Conservation (phyloP, 2,113 vertebrate species). For the Polypterus senegalus region DNA sequence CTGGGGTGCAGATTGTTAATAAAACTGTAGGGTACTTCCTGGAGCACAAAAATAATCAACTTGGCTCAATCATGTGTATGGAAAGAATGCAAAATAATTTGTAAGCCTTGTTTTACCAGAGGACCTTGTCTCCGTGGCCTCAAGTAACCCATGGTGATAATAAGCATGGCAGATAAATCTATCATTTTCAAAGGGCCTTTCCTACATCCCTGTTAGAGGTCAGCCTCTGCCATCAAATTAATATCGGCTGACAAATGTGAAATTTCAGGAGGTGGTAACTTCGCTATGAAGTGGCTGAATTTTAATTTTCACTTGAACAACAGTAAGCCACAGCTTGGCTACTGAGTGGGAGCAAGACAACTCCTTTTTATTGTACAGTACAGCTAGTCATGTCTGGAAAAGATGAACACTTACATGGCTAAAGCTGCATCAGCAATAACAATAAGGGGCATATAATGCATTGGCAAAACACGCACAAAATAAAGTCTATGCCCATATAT, state of each 20-base stretch:
- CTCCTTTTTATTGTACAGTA: too few relatives aligned
- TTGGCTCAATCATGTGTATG: not conserved
- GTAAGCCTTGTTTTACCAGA: constrained; percentile 1
- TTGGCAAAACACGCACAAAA: too few relatives aligned
- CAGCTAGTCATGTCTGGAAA: too few relatives aligned
- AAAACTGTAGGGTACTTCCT: not conserved
- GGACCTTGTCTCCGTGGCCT: constrained; percentile 6
- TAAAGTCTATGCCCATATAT: too few relatives aligned
- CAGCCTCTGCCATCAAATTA: not conserved
- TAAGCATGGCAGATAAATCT: constrained; percentile 22
- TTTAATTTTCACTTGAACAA: too few relatives aligned
- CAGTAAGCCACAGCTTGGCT: too few relatives aligned
- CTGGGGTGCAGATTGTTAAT: not conserved
- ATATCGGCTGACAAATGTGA: constrained; percentile 8
- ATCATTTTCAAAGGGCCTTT: constrained; percentile 10
- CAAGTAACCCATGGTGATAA: constrained; percentile 23
- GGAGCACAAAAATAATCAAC: not conserved
- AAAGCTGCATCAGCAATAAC: too few relatives aligned
- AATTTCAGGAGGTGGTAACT: too few relatives aligned
- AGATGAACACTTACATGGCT: too few relatives aligned
- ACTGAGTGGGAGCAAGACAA: too few relatives aligned
- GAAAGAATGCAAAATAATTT: constrained; percentile 1
- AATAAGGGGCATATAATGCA: too few relatives aligned
- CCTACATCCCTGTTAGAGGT: constrained; percentile 7
- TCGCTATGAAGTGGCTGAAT: too few relatives aligned